Conservation (phyloP, 2,113 vertebrate genomes). For the Poicephalus meyeri region DNA sequence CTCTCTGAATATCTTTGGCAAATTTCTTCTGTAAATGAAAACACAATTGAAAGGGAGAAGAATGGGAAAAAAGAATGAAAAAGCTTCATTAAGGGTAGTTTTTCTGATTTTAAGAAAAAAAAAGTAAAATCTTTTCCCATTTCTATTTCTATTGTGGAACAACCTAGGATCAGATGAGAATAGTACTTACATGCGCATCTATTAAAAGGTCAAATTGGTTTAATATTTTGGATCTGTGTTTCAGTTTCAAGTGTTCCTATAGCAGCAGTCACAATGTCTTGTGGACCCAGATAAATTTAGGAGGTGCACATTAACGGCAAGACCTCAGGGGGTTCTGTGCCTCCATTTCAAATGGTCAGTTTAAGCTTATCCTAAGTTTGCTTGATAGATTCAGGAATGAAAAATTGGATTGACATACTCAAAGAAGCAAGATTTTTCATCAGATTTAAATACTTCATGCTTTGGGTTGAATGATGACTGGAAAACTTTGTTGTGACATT, state of each 20-base stretch:
- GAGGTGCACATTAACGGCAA: background rate
- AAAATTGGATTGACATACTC: background rate
- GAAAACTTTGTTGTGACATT: background rate
- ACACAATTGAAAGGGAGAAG: background rate
- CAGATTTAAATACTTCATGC: background rate
- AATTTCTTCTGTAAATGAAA: background rate
- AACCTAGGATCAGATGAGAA: background rate
- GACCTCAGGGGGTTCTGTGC: background rate
- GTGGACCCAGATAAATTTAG: background rate
- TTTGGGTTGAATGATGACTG: background rate
- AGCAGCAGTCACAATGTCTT: background rate
- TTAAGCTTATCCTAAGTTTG: background rate
- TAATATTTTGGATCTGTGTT: background rate
- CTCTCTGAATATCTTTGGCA: background rate
- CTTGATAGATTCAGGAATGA: background rate
- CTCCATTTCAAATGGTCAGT: background rate
- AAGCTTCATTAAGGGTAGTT: background rate
- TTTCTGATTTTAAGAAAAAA: background rate
- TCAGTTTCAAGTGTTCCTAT: background rate
- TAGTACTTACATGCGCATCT: background rate
- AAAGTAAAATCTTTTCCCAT: background rate
- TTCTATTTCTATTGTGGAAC: background rate
- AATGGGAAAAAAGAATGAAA: background rate
- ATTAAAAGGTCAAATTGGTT: background rate
- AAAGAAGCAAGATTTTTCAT: background rate